Evolutionary conservation across 1,140 invertebrate species (phyloP), one percentile per base, ranked within the genome.

Genomic region (Drosophila eugracilis): DNA sequence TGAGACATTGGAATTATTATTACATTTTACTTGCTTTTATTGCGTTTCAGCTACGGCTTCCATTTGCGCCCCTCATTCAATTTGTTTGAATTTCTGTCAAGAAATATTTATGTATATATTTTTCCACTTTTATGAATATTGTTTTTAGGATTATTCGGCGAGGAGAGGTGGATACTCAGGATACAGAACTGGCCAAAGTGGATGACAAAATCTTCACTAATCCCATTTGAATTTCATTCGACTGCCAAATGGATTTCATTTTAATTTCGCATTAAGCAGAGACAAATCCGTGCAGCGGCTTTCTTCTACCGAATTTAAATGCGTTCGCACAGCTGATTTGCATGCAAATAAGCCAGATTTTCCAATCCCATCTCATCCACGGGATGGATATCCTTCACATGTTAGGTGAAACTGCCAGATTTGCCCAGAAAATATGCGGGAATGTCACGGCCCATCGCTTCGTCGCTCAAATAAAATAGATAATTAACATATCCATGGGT

Each of bases 1-100:
- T 63, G 70, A 76, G 41, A 60, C 74, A 83, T 83, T 81, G 73
- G 73, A 75, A 74, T 81, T 86, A 86, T 80, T 86, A 80, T 78
- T 62, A 78, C 67, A 71, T 67, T 65, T 54, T 79, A 78, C 76
- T 74, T 76, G 78, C 71, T 84, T 77, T 81, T 58, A 75, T 79
- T 73, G 73, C 47, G 36, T 32, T 58, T 63, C 30, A 28, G 34
- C 50, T 66, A 37, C 59, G 52, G 4, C 14, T 53, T 50, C 36
- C 39, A 24, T 42, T 24, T 54, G 49, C 55, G 24, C 12, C 54
- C 21, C 44, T 22, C 22, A 24, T 3, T 26, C 36, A 55, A 60
- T 50, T 36, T 39, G 47, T 36, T 21, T 41, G n/a, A 26, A 19
- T 48, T 63, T 32, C 24, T 42, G 12, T 12, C 24, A 2, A 19